Percentiles rank a stretch among this genome's conserved stretches.
phyloP scores from a whole-genome alignment of 2,888 invertebrate genomes.

The Machimus rusticus region DNA sequence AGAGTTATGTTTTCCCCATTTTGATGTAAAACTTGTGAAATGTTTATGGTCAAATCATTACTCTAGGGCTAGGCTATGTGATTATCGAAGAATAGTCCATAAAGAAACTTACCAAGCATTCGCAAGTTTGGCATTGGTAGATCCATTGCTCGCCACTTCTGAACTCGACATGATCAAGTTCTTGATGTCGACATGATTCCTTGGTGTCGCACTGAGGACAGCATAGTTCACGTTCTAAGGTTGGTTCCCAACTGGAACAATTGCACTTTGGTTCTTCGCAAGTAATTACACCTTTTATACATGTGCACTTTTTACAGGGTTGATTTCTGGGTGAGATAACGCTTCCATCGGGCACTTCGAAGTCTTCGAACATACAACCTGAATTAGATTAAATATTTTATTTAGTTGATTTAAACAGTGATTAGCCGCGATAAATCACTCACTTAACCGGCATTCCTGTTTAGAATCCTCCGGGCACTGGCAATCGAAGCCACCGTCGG shows the following conservation, averaged over 20 bases:
- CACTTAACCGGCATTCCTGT: conserved; percentile 72
- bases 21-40: too few relatives aligned
- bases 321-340: conserved; percentile 64
- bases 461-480: conserved; percentile 67
- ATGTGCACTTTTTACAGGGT: conserved; percentile 65
- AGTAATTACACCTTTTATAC: conserved; percentile 69
- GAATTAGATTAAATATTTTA: neutral
- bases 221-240: conserved; percentile 68
- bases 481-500: conserved; percentile 81
- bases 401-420: neutral
- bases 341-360: conserved; percentile 69
- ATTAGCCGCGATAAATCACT: conserved; percentile 53
- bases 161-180: conserved; percentile 76
- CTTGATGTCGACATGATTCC: conserved; percentile 80
- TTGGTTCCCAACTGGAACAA: conserved; percentile 63
- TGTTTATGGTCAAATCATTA: neutral
- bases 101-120: conserved; percentile 75
- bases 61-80: too few relatives aligned
- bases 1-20: too few relatives aligned
- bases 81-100: neutral
- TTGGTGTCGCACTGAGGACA: conserved; percentile 83
- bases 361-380: conserved; percentile 79
- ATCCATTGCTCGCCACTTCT: conserved; percentile 87
- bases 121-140: conserved; percentile 91
- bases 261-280: conserved; percentile 76